Conservation (phyloP, 2,888 invertebrate genomes). For the Saturnia japonica region DNA sequence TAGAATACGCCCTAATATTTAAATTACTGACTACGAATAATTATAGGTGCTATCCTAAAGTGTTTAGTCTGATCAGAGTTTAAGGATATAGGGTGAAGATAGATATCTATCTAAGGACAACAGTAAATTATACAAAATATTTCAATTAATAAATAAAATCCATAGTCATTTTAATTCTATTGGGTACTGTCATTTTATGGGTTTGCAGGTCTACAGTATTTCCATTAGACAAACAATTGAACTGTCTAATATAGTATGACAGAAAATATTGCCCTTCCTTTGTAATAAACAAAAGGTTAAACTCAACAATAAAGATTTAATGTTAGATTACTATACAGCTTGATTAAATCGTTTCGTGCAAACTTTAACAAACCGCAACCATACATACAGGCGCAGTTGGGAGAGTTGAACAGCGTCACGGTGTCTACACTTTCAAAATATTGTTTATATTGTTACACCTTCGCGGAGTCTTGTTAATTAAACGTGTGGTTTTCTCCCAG, state of each 20-base stretch:
- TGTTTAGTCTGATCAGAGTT: too few species aligned
- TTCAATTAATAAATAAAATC: too few species aligned
- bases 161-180: too few species aligned
- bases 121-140: too few species aligned
- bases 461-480: neutral
- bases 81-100: too few species aligned
- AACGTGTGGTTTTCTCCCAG: neutral
- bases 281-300: neutral
- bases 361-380: conserved; percentile 9
- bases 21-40: too few species aligned
- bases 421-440: conserved; percentile 4
- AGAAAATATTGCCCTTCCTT: neutral
- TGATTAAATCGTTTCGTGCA: conserved; percentile 8
- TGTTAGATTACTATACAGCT: neutral
- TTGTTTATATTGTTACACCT: conserved; percentile 7
- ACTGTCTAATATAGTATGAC: too few species aligned
- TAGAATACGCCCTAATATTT: too few species aligned
- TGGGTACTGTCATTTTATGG: too few species aligned
- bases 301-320: neutral
- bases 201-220: too few species aligned
- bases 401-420: neutral
- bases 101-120: too few species aligned
- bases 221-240: neutral
- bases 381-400: neutral
- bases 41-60: too few species aligned